Evolutionary conservation across 2,113 vertebrate species (phyloP).

Genomic region (Maccullochella peelii): DNA sequence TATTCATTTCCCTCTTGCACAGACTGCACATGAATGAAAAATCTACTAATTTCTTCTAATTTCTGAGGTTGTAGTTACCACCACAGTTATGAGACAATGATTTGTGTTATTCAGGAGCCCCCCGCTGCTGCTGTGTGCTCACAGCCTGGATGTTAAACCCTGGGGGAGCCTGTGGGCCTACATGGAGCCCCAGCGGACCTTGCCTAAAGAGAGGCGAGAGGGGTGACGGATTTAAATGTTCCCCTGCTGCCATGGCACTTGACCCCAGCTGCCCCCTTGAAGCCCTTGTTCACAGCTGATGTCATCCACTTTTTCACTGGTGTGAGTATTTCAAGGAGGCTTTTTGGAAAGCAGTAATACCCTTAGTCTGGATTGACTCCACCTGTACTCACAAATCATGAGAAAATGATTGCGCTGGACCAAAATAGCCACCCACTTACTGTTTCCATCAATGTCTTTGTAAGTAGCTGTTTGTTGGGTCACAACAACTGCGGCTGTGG

Average conservation of each 20-base stretch:
- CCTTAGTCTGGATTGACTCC: background rate
- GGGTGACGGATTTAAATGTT: slow-evolving; percentile 32
- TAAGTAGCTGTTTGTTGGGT: background rate
- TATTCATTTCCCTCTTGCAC: background rate
- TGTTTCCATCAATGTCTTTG: slow-evolving; percentile 14
- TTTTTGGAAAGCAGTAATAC: background rate
- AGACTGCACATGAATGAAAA: slow-evolving; percentile 12
- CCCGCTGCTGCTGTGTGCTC: slow-evolving; percentile 45
- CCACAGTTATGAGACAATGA: slow-evolving; percentile 51
- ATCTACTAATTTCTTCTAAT: no score
- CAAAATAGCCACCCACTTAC: slow-evolving; percentile 5
- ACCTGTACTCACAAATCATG: slow-evolving; percentile 20
- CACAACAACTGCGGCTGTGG: background rate
- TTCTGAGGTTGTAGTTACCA: slow-evolving; percentile 35
- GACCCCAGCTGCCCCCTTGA: slow-evolving; percentile 39
- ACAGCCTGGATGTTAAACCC: slow-evolving; percentile 28
- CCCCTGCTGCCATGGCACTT: slow-evolving; percentile 48
- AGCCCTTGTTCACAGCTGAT: slow-evolving; percentile 8
- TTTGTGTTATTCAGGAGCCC: slow-evolving; percentile 45
- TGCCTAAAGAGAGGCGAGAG: slow-evolving; percentile 29
- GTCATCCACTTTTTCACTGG: slow-evolving; percentile 14
- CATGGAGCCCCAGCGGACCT: background rate
- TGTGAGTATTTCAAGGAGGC: slow-evolving; percentile 9
- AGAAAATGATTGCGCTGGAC: background rate
- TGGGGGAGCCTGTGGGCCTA: slow-evolving; percentile 1